phyloP scores from a whole-genome alignment of 2,797 vertebrate species.

The Caiman crocodilus region DNA sequence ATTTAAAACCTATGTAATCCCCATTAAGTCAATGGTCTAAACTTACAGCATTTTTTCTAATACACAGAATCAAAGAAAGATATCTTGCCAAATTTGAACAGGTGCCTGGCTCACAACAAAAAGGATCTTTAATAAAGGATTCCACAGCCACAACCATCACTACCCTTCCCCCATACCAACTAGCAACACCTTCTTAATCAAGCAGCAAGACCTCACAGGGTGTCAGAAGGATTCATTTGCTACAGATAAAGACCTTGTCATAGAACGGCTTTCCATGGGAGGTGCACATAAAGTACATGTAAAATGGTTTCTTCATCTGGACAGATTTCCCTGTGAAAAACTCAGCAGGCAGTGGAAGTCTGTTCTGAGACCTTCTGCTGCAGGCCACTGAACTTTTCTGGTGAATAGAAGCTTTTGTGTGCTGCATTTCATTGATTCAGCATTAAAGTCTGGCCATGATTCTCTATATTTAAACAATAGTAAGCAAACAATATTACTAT shows the following conservation, averaged over 20 bases:
- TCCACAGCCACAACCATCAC: background rate
- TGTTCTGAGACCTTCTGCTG: background rate
- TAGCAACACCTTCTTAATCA: background rate
- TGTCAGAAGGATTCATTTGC: background rate
- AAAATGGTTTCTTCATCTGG: background rate
- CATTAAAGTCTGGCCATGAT: slow-evolving; percentile 27
- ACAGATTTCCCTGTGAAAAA: slow-evolving; percentile 5
- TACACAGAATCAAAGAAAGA: background rate
- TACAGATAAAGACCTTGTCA: background rate
- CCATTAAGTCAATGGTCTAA: background rate
- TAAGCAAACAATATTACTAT: slow-evolving; percentile 14
- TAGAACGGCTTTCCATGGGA: slow-evolving; percentile 11
- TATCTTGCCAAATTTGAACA: background rate
- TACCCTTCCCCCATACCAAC: background rate
- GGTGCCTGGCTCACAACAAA: background rate
- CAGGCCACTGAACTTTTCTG: slow-evolving; percentile 13
- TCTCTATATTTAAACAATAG: slow-evolving; percentile 12
- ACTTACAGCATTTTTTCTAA: background rate
- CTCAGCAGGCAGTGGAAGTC: background rate
- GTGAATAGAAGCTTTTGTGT: background rate
- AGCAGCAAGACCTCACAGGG: background rate
- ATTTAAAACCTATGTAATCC: background rate
- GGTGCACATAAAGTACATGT: background rate
- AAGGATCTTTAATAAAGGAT: background rate
- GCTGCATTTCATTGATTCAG: slow-evolving; percentile 37